Base-by-base conservation (phyloP, 2,888 invertebrate genomes). In the Ctena decussata region DNA sequence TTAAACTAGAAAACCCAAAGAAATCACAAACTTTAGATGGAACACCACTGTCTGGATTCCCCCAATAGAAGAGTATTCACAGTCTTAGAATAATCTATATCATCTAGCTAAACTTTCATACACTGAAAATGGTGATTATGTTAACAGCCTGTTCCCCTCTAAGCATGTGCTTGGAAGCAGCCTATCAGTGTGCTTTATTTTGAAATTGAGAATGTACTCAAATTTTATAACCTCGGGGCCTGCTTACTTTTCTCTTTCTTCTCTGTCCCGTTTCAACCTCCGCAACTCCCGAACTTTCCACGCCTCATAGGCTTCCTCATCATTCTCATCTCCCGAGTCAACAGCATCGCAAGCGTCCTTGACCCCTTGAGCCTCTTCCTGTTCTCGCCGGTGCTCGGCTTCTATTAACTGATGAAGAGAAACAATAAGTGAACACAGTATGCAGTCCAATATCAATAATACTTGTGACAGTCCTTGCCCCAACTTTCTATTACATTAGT, bases 241-340 rank as follows among this genome's bases (percentile, higher is more conserved):
- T 5, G 18, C 98, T 96, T 96, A 98, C 98, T 97, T 97, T 96
- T 99, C 99, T 92, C 98, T 96, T 96, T 99, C 99, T 92, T 99
- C 99, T 88, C 99, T 97, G 95, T 99, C 99, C 0, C 99, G 97
- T 96, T 99, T 99, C 90, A 99, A 97, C 71, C 99, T 97, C 95
- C 98, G 99, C 95, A 99, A 96, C 96, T 99, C 99, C 30, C 99
- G 97, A 41, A 99, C 96, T 96, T 99, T 99, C 99, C 99, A 99
- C 0, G 98, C 97, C 96, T 99, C 99, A 93, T 99, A 99, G 94
- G 98, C 99, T 12, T 98, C 97, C 82, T 96, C 96, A 95, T 99
- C 99, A 93, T 99, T 98, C 94, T 98, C 98, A 94, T 99, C 99
- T 32, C 95, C 96, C 0, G 96, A 94, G 88, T 94, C 91, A 5